Base-by-base conservation (phyloP, 2,113 vertebrate species). In the Sciurus niger region DNA sequence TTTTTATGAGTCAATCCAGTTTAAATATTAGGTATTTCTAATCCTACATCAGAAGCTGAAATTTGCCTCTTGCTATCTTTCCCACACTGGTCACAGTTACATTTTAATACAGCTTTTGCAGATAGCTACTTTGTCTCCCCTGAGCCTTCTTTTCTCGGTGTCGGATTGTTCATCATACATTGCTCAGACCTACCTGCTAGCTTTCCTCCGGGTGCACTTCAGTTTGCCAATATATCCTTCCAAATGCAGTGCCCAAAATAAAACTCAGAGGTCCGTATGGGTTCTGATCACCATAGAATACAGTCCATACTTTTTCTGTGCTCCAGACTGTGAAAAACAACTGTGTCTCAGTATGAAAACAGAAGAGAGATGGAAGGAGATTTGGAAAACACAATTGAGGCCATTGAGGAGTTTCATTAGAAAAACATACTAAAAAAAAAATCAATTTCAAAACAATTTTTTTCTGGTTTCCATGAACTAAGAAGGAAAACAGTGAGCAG, bases 401-500 rank as follows among this genome's bases (percentile, higher is more conserved):
- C 30, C 87, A 97, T 94, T 48, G 77, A 84, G 76, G 89, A 95
- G 40, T 94, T 97, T 97, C 94, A 94, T 98, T 96, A 98, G 92
- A 97, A 98, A 98, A 98, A 96, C 0, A 97, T 53, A 91, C 84
- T 90, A 13, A 60, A 93, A 95, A 97, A 60, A 97, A 97, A 97
- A 63, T 97, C 89, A 51, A 86, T 98, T 98, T 98, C 96, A 96
- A 97, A 96, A 77, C 92, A 97, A 97, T 89, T 95, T 98, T 63
- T 97, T 97, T 83, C 94, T 92, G 76, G 84, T 94, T 96, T 98
- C 95, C 90, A 92, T 84, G 51, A 98, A 97, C 95, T 91, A 46
- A 95, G 96, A 96, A 93, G 89, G 84, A 98, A 97, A 98, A 97
- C 91, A 97, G 94, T 84, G 77, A 98, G 88, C 94, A 98, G 85